These are phyloP conservation scores for Nipponacmea schrenckii DNA, from an alignment of 2,888 invertebrate genomes.

Conservation along the genomic window DNA sequence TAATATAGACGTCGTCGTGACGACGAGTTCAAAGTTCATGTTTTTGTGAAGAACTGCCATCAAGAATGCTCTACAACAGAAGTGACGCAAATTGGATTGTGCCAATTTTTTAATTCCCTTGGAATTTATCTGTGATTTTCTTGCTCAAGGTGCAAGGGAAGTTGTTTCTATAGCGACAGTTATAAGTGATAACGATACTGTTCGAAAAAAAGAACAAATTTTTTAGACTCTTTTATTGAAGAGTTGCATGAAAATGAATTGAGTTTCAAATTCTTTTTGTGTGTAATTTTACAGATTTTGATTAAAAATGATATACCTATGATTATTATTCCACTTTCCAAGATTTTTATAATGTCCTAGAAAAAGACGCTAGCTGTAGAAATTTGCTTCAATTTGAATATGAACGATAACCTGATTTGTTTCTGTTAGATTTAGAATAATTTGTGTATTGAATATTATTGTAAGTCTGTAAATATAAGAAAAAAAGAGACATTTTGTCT, in stretches of 20 bases:
- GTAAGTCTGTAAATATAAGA: neutral
- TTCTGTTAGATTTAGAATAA: no score
- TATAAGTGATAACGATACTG: neutral
- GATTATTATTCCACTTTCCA: constrained; percentile 1
- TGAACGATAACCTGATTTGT: neutral
- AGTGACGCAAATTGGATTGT: neutral
- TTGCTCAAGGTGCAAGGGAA: constrained; percentile 7
- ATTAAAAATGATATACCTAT: neutral
- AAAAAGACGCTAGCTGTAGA: neutral
- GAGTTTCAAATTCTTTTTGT: neutral
- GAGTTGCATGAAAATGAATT: neutral
- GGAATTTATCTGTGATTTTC: constrained; percentile 1
- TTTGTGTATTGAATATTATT: neutral
- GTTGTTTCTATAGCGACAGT: neutral
- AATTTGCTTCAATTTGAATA: neutral
- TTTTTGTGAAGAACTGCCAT: no score
- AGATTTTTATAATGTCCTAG: neutral
- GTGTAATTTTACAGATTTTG: neutral
- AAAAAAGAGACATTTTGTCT: no score
- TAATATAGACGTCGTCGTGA: no score
- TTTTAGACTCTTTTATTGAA: no score
- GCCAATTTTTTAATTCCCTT: neutral
- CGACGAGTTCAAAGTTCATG: no score
- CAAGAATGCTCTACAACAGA: neutral
- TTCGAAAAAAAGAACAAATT: neutral